Evolutionary conservation across 2,888 invertebrate genomes (phyloP).

Genomic region (Bibio marci): DNA sequence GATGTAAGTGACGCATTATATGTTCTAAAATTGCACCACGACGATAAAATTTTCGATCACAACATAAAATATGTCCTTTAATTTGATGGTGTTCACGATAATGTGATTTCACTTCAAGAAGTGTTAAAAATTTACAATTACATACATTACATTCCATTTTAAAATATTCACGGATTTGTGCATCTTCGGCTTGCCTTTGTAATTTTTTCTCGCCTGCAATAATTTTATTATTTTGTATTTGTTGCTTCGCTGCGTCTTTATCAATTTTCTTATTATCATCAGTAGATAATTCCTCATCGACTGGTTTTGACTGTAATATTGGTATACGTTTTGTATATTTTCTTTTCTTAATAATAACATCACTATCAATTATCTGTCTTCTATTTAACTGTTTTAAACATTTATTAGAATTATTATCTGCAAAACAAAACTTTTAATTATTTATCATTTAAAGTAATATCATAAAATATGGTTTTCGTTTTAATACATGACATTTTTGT

Average conservation of each 20-base stretch:
- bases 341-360: no score
- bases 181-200: conserved; percentile 11
- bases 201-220: background rate
- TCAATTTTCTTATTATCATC: background rate
- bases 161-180: conserved; percentile 22
- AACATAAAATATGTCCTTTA: conserved; percentile 23
- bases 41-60: conserved; percentile 24
- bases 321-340: background rate
- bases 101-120: conserved; percentile 21
- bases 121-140: conserved; percentile 16
- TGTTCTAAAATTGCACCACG: conserved; percentile 24
- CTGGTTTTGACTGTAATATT: background rate
- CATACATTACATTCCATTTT: conserved; percentile 23
- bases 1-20: conserved; percentile 24
- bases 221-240: background rate
- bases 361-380: no score
- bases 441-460: no score
- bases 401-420: no score
- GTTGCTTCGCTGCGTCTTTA: background rate
- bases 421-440: no score
- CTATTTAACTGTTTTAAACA: no score
- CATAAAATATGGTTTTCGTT: no score
- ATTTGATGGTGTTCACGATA: conserved; percentile 20
- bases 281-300: background rate
- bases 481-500: no score